A percentile compares a stretch with the other conserved stretches of the same genome.
Evolutionary conservation across 2,888 invertebrate species (phyloP).

Genomic region (Agrilus biguttatus): DNA sequence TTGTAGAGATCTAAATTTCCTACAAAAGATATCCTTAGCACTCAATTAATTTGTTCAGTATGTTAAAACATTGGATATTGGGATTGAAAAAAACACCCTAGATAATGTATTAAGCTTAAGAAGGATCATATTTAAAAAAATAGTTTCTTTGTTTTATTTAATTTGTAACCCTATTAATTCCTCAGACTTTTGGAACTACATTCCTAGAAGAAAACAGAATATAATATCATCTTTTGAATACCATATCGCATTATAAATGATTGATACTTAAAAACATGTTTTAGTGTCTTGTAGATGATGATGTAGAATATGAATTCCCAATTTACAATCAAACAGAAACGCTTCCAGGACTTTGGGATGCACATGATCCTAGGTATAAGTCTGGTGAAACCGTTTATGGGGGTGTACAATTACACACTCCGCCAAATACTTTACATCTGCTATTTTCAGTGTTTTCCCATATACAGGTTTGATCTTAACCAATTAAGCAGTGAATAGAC

Average conservation of each 20-base stretch:
- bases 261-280: conserved; percentile 5
- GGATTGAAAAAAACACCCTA: too few relatives aligned
- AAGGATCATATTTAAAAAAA: too few relatives aligned
- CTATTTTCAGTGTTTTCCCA: conserved; percentile 55
- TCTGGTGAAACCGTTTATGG: conserved; percentile 40
- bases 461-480: conserved; percentile 36
- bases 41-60: too few relatives aligned
- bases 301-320: conserved; percentile 62
- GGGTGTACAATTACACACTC: conserved; percentile 44
- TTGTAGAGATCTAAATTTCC: too few relatives aligned
- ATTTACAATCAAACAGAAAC: conserved; percentile 53
- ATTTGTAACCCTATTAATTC: too few relatives aligned
- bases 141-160: too few relatives aligned
- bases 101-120: too few relatives aligned
- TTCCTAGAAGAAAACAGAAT: too few relatives aligned
- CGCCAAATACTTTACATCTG: conserved; percentile 41
- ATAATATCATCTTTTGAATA: too few relatives aligned
- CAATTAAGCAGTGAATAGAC: not conserved
- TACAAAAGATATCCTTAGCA: too few relatives aligned
- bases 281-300: conserved; percentile 54
- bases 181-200: too few relatives aligned
- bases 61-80: too few relatives aligned
- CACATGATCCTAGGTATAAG: conserved; percentile 36
- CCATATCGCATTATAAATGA: not conserved
- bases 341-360: conserved; percentile 52